These are phyloP conservation scores for Gonocerus acuteangulatus DNA, from an alignment of 2,888 invertebrate genomes.

Conservation along the genomic window DNA sequence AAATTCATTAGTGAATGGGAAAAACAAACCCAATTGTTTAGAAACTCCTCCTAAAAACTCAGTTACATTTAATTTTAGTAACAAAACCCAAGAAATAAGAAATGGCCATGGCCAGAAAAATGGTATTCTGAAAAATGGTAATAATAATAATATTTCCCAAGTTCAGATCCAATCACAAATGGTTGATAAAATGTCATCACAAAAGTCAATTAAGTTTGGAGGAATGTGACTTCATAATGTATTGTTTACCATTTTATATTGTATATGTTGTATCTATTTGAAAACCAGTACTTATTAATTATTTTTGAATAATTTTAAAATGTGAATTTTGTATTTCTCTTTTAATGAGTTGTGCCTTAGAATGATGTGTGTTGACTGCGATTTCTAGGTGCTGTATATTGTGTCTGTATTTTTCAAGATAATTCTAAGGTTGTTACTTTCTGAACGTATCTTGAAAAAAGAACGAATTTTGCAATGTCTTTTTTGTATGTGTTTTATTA, in stretches of 20 bases:
- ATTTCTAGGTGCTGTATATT: too few species aligned
- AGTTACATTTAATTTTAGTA: slow-evolving; percentile 36
- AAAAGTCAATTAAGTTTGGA: slow-evolving; percentile 37
- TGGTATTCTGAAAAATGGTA: slow-evolving; percentile 50
- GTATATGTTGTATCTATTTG: background rate
- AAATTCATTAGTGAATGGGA: slow-evolving; percentile 20
- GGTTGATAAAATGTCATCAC: slow-evolving; percentile 26
- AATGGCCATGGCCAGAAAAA: slow-evolving; percentile 41
- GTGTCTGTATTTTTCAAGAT: too few species aligned
- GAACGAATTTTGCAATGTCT: too few species aligned
- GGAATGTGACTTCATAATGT: slow-evolving; percentile 32
- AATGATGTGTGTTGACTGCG: too few species aligned
- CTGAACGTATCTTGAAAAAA: too few species aligned
- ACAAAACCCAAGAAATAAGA: slow-evolving; percentile 29
- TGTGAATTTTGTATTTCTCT: background rate
- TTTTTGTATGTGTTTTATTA: too few species aligned
- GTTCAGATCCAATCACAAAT: slow-evolving; percentile 33
- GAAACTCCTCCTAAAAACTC: slow-evolving; percentile 33
- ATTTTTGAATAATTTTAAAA: background rate
- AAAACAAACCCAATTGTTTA: slow-evolving; percentile 22
- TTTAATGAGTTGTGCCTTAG: background rate
- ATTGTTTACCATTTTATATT: background rate
- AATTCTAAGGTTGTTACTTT: too few species aligned
- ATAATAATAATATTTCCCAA: slow-evolving; percentile 40
- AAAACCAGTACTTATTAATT: too few species aligned